Conservation (phyloP, 1,140 invertebrate genomes). For the Brachionus sp. region DNA sequence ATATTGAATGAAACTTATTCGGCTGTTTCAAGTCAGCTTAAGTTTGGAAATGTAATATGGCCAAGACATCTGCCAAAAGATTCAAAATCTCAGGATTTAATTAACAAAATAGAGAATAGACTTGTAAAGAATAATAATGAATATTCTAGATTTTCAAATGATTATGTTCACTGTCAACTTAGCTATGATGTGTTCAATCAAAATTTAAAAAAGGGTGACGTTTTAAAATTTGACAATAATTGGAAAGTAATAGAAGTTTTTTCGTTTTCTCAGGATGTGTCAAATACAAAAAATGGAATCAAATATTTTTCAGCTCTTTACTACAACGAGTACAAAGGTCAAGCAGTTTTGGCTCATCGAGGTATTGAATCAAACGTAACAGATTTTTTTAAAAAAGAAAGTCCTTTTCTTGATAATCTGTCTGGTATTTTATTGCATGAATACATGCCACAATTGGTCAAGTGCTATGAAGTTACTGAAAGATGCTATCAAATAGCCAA, state of each 20-base stretch:
- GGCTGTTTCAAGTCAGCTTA: not conserved
- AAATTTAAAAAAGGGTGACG: not conserved
- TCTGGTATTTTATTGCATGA: not conserved
- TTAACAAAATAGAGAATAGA: not conserved
- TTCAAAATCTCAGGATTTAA: not conserved
- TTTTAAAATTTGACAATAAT: not conserved
- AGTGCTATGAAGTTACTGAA: slow-evolving; percentile 26
- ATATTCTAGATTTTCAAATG: not conserved
- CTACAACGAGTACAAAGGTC: not conserved
- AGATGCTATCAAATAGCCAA: not conserved
- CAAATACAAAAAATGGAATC: not conserved
- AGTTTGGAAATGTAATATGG: not conserved
- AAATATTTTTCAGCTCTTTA: not conserved
- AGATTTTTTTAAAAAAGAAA: not conserved
- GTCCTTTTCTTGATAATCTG: not conserved
- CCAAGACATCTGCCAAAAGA: not conserved
- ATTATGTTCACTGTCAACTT: not conserved
- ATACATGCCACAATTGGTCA: not conserved
- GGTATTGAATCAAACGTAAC: not conserved
- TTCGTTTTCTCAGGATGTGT: not conserved
- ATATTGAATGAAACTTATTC: not conserved
- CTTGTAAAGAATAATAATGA: not conserved
- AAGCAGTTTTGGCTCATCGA: not conserved
- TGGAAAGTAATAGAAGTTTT: not conserved
- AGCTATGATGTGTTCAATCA: not conserved